Evolutionary conservation across 2,797 vertebrate genomes (phyloP).

Genomic region (Zalophus californianus): DNA sequence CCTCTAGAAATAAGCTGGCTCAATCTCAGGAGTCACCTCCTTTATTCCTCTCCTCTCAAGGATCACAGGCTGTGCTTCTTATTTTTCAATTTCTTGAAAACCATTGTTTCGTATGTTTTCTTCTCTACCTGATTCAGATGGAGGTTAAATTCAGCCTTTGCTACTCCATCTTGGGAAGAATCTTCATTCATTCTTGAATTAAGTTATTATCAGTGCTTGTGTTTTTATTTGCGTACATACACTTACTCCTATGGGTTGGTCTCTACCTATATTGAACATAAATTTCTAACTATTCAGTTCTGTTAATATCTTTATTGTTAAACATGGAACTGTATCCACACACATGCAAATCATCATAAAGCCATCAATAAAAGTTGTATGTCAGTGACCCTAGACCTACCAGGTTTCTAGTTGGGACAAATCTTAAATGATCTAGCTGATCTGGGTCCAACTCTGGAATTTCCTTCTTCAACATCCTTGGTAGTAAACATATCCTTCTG

Average conservation of each 20-base stretch:
- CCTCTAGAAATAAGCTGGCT: neutral
- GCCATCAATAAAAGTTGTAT: neutral
- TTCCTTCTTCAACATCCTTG: neutral
- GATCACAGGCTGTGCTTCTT: neutral
- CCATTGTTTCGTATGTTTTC: neutral
- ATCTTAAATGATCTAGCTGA: neutral
- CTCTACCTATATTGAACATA: neutral
- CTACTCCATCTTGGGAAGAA: neutral
- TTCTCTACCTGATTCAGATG: neutral
- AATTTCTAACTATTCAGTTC: neutral
- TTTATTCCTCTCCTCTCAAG: neutral
- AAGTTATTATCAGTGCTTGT: neutral
- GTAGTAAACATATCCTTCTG: neutral
- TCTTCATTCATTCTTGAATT: neutral
- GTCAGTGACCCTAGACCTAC: neutral
- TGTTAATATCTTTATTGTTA: neutral
- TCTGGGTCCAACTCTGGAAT: neutral
- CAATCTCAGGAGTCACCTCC: fast-evolving
- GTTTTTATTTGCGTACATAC: neutral
- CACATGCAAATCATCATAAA: neutral
- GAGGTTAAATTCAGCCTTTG: neutral
- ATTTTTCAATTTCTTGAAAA: neutral
- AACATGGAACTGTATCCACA: neutral
- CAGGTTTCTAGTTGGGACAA: neutral
- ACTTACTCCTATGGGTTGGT: neutral